A percentile compares a stretch with the other conserved stretches of the same genome.
Conservation (phyloP, 2,888 invertebrate species). For the Euzophera pinguis region DNA sequence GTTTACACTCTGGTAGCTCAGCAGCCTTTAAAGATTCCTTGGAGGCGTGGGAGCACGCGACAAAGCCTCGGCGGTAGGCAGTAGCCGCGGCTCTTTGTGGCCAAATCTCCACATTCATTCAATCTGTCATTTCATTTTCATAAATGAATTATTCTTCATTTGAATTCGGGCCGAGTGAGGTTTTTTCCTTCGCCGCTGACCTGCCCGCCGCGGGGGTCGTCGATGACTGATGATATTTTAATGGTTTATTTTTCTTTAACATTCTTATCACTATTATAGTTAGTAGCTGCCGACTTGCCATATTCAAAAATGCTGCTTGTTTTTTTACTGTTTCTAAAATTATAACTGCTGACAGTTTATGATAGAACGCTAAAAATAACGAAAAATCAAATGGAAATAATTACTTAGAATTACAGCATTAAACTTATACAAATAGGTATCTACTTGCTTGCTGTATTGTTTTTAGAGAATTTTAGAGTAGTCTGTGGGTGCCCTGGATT, state of each 20-base stretch:
- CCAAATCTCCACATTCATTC: constrained; percentile 60
- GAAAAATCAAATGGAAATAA: no score
- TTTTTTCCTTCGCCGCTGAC: constrained; percentile 70
- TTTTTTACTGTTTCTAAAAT: constrained; percentile 9
- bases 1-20: not conserved
- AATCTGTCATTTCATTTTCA: constrained; percentile 79
- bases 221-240: constrained; percentile 75
- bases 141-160: constrained; percentile 78
- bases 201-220: constrained; percentile 73
- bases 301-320: constrained; percentile 19
- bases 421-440: no score
- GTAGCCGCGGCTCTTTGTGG: constrained; percentile 63
- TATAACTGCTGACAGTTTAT: not conserved
- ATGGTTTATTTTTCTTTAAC: constrained; percentile 78
- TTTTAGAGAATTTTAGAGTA: no score
- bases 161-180: constrained; percentile 63
- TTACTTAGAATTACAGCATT: no score
- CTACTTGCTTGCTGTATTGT: no score
- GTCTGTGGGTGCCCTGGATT: no score
- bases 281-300: constrained; percentile 33
- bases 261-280: constrained; percentile 74
- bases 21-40: constrained; percentile 27
- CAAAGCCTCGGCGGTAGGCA: constrained; percentile 49
- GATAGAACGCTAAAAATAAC: no score
- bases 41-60: constrained; percentile 53